phyloP scores from a whole-genome alignment of 2,113 vertebrate species.

The Oplegnathus fasciatus region DNA sequence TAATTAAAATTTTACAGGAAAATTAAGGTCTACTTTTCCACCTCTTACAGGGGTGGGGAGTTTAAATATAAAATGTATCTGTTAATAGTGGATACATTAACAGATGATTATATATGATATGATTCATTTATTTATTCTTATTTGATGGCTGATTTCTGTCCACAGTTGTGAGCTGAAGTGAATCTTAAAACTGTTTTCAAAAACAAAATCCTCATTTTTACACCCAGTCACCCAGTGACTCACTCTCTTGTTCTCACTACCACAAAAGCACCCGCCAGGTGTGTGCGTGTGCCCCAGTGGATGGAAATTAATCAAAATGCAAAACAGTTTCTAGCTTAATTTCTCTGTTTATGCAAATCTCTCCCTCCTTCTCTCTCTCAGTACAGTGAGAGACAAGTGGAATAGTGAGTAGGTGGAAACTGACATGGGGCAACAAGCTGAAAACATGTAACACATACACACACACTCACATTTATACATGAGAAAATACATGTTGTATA shows the following conservation, averaged over 20 bases:
- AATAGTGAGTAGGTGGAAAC: conserved; percentile 60
- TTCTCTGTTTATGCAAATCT: conserved; percentile 81
- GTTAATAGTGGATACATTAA: background rate
- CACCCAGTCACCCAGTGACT: background rate
- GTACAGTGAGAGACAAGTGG: conserved; percentile 38
- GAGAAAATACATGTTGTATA: background rate
- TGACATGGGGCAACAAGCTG: conserved; percentile 62
- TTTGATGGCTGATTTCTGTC: background rate
- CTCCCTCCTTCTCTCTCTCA: background rate
- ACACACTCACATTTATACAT: background rate
- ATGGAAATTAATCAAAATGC: conserved; percentile 82
- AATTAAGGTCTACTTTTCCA: background rate
- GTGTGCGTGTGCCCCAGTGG: conserved; percentile 49
- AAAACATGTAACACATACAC: conserved; percentile 15
- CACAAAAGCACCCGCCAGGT: conserved; percentile 50
- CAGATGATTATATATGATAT: background rate
- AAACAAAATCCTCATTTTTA: conserved; percentile 20
- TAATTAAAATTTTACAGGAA: background rate
- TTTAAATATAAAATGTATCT: background rate
- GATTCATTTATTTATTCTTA: background rate
- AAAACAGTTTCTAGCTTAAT: conserved; percentile 80
- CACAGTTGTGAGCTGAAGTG: background rate
- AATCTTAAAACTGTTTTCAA: conserved; percentile 19
- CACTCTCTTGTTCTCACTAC: background rate
- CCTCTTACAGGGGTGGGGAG: background rate